Conservation (phyloP, 2,797 vertebrate genomes). For the Octomys mimax region DNA sequence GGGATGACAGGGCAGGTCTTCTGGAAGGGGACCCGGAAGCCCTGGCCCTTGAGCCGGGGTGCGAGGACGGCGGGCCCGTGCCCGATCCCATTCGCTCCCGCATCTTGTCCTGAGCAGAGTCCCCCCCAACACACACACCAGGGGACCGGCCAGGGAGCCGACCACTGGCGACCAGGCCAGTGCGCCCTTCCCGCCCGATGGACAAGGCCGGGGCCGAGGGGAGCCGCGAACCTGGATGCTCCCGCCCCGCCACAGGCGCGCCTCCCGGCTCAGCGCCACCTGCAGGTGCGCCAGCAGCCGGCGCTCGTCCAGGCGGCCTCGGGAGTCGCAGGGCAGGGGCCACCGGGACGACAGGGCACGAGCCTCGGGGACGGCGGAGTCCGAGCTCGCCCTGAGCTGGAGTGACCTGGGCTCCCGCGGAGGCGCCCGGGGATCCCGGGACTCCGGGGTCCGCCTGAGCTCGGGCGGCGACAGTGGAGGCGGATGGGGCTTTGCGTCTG, state of each 20-base stretch:
- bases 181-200: neutral
- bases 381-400: fast-evolving
- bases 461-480: neutral
- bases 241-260: neutral
- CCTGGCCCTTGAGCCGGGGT: too few species aligned
- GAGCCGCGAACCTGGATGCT: neutral
- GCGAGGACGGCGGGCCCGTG: too few species aligned
- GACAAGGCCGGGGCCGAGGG: neutral
- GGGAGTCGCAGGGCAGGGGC: neutral
- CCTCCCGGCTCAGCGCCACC: neutral
- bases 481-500: too few species aligned
- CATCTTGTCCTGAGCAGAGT: neutral
- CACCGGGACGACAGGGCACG: neutral
- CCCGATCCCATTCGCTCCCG: neutral
- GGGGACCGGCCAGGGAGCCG: neutral
- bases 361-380: neutral
- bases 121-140: neutral
- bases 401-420: too few species aligned
- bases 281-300: neutral
- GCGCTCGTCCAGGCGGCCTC: neutral
- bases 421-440: neutral
- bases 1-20: neutral
- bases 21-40: neutral
- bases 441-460: neutral
- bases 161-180: neutral